Conservation (phyloP, 2,888 invertebrate species). For the Nymphalis polychloros region DNA sequence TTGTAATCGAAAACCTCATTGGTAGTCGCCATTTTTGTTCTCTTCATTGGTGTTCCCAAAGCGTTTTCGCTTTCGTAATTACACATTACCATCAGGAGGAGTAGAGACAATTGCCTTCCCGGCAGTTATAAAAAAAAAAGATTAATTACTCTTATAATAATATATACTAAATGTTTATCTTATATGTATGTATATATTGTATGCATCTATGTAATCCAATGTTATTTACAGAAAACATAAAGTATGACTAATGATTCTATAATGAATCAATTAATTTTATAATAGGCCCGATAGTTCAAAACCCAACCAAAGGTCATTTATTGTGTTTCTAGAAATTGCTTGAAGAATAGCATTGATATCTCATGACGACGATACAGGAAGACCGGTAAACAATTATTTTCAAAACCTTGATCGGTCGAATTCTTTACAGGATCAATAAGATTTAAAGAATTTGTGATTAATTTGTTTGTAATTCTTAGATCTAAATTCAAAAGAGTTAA, state of each 20-base stretch:
- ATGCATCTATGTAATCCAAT: not conserved
- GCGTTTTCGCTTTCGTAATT: too few relatives aligned
- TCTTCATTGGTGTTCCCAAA: too few relatives aligned
- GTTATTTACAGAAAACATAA: conserved; percentile 16
- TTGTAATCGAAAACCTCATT: too few relatives aligned
- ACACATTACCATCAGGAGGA: too few relatives aligned
- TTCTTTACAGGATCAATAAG: conserved; percentile 32
- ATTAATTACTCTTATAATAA: too few relatives aligned
- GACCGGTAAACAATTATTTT: conserved; percentile 47
- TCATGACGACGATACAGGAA: conserved; percentile 46
- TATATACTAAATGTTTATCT: too few relatives aligned
- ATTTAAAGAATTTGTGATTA: conserved; percentile 23
- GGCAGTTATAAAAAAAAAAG: too few relatives aligned
- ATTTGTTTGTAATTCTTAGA: conserved; percentile 30
- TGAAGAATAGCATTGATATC: conserved; percentile 50
- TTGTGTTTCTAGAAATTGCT: conserved; percentile 57
- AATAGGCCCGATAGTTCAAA: conserved; percentile 52
- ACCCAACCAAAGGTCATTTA: conserved; percentile 58
- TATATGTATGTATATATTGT: too few relatives aligned
- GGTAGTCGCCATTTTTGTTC: too few relatives aligned
- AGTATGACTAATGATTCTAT: conserved; percentile 42
- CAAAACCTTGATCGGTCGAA: conserved; percentile 43
- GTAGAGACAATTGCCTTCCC: too few relatives aligned
- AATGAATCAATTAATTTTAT: conserved; percentile 56
- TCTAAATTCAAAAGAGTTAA: conserved; percentile 11